Evolutionary conservation across 37 sponge, comb jelly and placozoan species (phyloP), one percentile per base, ranked within the genome.

Genomic region (Crambe crambe): DNA sequence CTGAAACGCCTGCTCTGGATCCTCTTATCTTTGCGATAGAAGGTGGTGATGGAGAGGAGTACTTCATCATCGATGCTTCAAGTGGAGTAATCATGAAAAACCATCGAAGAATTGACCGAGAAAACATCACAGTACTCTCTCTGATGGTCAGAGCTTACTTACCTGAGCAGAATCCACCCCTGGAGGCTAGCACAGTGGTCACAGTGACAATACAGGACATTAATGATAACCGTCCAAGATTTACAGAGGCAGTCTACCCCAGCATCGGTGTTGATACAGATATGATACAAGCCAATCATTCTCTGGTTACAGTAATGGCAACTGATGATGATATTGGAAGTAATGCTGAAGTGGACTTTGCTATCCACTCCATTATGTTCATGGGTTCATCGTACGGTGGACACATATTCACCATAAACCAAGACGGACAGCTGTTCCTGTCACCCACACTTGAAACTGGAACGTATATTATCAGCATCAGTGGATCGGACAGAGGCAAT

Each of bases 151-250:
- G 38, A 37, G 81, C 81, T 5, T 25, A 0, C 2, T 32, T 81
- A 26, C 61, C 44, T 25, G 40, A 38, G 0, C 37, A 47, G 0
- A 22, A 54, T 1, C 26, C 57, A 23, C 40, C 43, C 18, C 21
- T 29, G 18, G 23, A 62, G 25, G 63, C 72, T 27, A 12, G 18
- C 29, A 81, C 81, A 12, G 21, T 27, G 3, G 63, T 81, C 3
- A 61, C 21, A 0, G 43, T 81, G 18, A 72, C 30, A 34, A 60
- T 81, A 18, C 4, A n/a, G 12, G 81, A 81, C 31, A n/a, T 60
- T 12, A 81, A 81, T 59, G 81, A 81, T 39, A 72, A 81, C 22
- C 30, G 6, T 6, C 81, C 81, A 4, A 2, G 70, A 8, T 81
- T 81, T 72, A 57, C 58, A 15, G 70, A 79, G 21, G 26, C 54